Conservation (phyloP, 2,797 vertebrate species). For the Neopelma chrysocephalum region DNA sequence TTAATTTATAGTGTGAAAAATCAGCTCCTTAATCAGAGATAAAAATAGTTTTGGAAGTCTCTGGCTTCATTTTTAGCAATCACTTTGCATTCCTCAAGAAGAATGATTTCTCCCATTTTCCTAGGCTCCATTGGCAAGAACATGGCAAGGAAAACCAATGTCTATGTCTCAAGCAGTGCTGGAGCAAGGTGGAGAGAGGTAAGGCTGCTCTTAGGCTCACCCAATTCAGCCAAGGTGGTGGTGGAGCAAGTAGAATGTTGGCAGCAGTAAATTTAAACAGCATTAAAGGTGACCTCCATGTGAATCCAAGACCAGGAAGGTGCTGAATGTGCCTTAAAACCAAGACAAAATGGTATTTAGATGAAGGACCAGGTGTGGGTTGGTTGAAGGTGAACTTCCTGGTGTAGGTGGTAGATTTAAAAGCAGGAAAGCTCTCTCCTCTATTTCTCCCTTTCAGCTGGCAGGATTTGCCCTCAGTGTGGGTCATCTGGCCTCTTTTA, state of each 20-base stretch:
- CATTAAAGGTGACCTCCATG: not conserved
- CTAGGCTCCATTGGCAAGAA: constrained; percentile 91
- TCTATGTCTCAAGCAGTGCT: constrained; percentile 94
- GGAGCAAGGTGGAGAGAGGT: constrained; percentile 97
- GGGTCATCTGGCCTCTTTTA: not conserved
- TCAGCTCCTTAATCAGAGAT: not conserved
- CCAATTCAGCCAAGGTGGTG: rapidly evolving
- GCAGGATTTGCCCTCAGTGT: not conserved
- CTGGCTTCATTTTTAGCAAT: not conserved
- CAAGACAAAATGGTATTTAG: not conserved
- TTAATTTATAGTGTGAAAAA: not conserved
- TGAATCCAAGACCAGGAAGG: not conserved
- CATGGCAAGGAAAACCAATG: constrained; percentile 92
- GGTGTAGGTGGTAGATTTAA: not conserved
- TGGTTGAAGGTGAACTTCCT: not conserved
- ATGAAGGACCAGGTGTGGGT: rapidly evolving
- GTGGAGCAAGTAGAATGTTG: not conserved
- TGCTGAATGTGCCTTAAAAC: not conserved
- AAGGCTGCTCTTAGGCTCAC: constrained; percentile 22
- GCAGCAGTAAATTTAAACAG: rapidly evolving
- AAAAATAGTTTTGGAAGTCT: not conserved
- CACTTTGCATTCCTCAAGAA: not conserved
- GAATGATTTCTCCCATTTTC: not conserved
- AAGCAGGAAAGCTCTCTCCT: not conserved
- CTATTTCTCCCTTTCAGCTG: not conserved